Conservation (phyloP, 2,888 invertebrate species). For the Margaritifera margaritifera region DNA sequence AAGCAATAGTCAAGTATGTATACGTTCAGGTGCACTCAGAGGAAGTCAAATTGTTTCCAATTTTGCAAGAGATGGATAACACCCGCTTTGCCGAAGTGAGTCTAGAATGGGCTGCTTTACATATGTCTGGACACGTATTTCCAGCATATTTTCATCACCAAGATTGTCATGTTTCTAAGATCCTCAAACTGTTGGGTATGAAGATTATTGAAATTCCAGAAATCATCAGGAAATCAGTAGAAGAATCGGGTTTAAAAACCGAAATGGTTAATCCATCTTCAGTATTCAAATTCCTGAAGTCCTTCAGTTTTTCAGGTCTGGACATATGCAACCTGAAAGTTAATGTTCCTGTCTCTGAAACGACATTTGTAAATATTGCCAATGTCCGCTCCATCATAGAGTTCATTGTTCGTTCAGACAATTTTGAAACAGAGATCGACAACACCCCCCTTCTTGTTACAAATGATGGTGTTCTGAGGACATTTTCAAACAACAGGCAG, state of each 20-base stretch:
- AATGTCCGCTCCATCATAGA: too few species aligned
- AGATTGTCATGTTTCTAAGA: too few species aligned
- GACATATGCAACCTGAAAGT: too few species aligned
- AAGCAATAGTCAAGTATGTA: slow-evolving; percentile 6
- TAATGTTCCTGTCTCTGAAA: too few species aligned
- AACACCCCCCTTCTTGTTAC: slow-evolving; percentile 36
- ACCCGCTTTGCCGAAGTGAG: too few species aligned
- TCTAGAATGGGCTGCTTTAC: neutral
- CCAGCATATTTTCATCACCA: slow-evolving; percentile 1
- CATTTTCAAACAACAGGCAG: slow-evolving; percentile 4
- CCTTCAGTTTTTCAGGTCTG: too few species aligned
- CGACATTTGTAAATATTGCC: too few species aligned
- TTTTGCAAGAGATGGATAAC: neutral
- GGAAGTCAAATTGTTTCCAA: slow-evolving; percentile 2
- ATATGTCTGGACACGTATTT: neutral
- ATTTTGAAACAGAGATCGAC: slow-evolving; percentile 12
- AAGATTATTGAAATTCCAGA: too few species aligned
- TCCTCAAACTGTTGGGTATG: slow-evolving; percentile 26
- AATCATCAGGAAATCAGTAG: too few species aligned
- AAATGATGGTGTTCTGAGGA: slow-evolving; percentile 13
- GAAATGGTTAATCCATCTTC: too few species aligned
- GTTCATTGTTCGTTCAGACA: slow-evolving; percentile 13
- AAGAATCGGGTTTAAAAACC: slow-evolving; percentile 11
- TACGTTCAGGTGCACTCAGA: neutral
- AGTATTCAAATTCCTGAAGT: too few species aligned